A percentile compares a stretch with the other conserved stretches of the same genome.
phyloP scores from a whole-genome alignment of 2,797 vertebrate species.

The Characodon lateralis region DNA sequence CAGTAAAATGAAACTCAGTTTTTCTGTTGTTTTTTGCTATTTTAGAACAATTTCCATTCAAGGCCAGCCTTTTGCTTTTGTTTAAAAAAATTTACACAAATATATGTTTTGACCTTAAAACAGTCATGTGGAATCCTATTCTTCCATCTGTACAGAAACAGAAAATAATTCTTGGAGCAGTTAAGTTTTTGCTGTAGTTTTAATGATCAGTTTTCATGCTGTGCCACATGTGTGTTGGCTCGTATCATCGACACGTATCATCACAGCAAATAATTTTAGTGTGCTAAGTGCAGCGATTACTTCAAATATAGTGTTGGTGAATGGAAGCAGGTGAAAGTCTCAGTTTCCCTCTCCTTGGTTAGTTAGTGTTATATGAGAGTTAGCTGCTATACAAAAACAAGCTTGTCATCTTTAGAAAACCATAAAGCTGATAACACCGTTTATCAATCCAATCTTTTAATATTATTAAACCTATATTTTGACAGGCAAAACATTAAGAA shows the following conservation, averaged over 20 bases:
- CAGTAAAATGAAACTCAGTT: background rate
- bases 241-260: background rate
- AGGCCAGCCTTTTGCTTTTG: too few species aligned
- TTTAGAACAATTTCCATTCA: background rate
- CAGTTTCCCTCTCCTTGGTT: background rate
- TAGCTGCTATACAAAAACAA: background rate
- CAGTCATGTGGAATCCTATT: too few species aligned
- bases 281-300: background rate
- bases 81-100: too few species aligned
- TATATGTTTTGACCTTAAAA: too few species aligned
- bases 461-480: too few species aligned
- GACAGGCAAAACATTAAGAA: too few species aligned
- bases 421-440: background rate
- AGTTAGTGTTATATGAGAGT: background rate
- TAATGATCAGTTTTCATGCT: background rate
- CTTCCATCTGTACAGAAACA: too few species aligned
- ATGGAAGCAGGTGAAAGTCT: background rate
- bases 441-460: background rate
- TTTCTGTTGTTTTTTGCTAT: background rate
- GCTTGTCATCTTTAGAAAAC: background rate
- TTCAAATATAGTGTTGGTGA: background rate
- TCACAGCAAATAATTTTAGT: background rate
- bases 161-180: too few species aligned
- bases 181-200: background rate
- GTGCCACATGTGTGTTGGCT: background rate